Conservation (phyloP, 2,113 vertebrate genomes). For the Platichthys stellatus region DNA sequence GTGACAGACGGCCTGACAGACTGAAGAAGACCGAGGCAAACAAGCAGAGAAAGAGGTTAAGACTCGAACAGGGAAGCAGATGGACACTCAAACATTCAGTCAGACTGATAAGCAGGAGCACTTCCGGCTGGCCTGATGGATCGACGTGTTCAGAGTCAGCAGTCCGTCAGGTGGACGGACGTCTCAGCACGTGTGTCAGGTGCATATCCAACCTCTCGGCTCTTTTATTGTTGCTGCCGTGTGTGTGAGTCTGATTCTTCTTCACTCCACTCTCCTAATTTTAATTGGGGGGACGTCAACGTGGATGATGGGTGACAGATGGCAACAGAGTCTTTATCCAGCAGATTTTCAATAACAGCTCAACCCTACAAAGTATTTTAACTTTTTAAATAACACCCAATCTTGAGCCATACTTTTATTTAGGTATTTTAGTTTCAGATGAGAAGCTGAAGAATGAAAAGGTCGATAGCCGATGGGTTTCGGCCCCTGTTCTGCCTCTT, state of each 20-base stretch:
- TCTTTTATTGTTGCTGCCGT: no score
- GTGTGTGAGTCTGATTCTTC: no score
- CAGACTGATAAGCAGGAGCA: constrained; percentile 25
- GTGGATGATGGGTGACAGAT: background rate
- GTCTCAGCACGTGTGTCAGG: background rate
- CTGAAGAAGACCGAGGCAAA: constrained; percentile 30
- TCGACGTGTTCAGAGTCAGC: background rate
- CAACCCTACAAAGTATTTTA: no score
- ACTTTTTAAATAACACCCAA: no score
- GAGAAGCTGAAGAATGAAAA: no score
- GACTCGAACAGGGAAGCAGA: constrained; percentile 36
- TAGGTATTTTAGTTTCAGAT: no score
- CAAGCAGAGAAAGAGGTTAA: constrained; percentile 44
- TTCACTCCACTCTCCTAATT: no score
- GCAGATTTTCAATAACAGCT: background rate
- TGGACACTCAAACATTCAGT: constrained; percentile 37
- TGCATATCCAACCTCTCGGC: no score
- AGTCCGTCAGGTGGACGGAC: constrained; percentile 16
- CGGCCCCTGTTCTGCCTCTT: no score
- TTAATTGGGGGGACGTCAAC: no score
- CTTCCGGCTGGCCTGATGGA: constrained; percentile 1
- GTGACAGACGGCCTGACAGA: constrained; percentile 22
- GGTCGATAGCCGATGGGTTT: no score
- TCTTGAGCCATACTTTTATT: no score
- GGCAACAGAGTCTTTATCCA: background rate